Percentiles rank a stretch among this genome's conserved stretches.
phyloP scores from a whole-genome alignment of 2,888 invertebrate species.

The Morpho deidamia region DNA sequence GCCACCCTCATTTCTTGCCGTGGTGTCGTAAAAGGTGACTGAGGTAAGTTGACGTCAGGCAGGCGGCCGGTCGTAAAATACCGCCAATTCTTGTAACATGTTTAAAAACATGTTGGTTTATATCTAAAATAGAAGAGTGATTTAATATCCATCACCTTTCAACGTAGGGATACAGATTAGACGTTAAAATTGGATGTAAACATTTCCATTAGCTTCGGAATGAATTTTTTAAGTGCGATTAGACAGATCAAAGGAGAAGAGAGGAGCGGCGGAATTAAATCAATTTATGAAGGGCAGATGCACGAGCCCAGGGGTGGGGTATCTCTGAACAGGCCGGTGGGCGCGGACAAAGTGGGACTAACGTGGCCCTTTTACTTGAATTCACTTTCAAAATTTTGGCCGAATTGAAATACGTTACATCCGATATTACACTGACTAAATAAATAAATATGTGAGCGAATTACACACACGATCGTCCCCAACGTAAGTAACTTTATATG shows the following conservation, averaged over 20 bases:
- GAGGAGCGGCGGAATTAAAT: slow-evolving; percentile 29
- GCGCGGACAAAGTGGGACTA: slow-evolving; percentile 51
- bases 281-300: slow-evolving; percentile 43
- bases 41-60: too few species aligned
- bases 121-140: too few species aligned
- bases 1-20: too few species aligned
- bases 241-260: slow-evolving; percentile 43
- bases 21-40: too few species aligned
- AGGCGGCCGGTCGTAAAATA: too few species aligned
- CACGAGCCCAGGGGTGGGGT: slow-evolving; percentile 34
- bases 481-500: too few species aligned
- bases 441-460: too few species aligned
- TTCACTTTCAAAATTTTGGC: neutral
- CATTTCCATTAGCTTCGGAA: slow-evolving; percentile 24
- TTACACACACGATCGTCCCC: too few species aligned
- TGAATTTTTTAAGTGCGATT: slow-evolving; percentile 29
- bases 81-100: too few species aligned
- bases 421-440: too few species aligned
- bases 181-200: slow-evolving; percentile 25
- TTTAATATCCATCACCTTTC: too few species aligned
- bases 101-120: too few species aligned
- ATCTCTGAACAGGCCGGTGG: slow-evolving; percentile 60
- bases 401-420: neutral
- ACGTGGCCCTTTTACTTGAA: slow-evolving; percentile 2
- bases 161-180: neutral